Base-by-base conservation (phyloP, 2,113 vertebrate species). In the Montifringilla adamsi region DNA sequence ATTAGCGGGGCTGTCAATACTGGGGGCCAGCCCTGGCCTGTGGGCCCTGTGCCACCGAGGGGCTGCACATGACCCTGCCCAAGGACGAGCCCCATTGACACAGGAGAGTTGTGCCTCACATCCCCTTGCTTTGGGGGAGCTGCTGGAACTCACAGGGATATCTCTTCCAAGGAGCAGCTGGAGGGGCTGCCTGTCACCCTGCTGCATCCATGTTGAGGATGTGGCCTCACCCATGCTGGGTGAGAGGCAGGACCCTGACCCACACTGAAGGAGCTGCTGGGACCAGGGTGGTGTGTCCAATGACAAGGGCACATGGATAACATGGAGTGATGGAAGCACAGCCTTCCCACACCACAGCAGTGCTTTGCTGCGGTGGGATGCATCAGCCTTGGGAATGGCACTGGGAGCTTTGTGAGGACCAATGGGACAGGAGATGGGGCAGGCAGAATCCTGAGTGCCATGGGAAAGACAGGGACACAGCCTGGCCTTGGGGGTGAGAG, bases 231-330 rank as follows among this genome's bases (percentile, higher is more conserved):
- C 7, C 9, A 14, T 15, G 13, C 27, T 31, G 17, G 41, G 27
- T 39, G 82, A 70, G 52, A 35, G 33, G 33, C 13, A 18, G 66
- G 74, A 75, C 20, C 49, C 43, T 0, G 0, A 13, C 17, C 17
- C 3, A 6, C 35, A 20, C 19, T 17, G 31, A 43, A 27, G 27
- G 4, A 69, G 37, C 41, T 7, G 1, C 3, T 66, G 70, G 50
- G 55, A 39, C 22, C 13, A 10, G 15, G 16, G 7, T 3, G 7
- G 50, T 14, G 2, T 8, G 1, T 26, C 27, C n/a, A 58, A 52
- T 4, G 5, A 12, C 2, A 35, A 39, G 67, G 44, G 19, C 33
- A 23, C 7, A 1, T 0, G 0, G 13, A 46, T 47, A n/a, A 47
- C 33, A 9, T 0, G 3, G 26, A 31, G 41, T 17, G 37, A 64